Evolutionary conservation across 2,113 vertebrate genomes (phyloP).

Genomic region (Heliornis fulica): DNA sequence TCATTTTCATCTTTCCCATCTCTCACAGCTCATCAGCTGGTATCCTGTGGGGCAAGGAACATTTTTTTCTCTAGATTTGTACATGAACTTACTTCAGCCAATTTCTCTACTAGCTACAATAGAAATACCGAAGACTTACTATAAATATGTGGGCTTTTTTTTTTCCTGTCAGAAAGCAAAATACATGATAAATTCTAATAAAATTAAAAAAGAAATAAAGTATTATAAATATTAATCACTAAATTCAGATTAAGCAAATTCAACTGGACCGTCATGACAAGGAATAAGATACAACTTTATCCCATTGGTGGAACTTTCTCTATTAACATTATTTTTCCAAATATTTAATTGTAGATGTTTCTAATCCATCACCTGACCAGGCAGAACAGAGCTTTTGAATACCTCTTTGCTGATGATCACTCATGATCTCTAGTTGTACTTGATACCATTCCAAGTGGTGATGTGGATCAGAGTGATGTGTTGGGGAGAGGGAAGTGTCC

Average conservation of each 20-base stretch:
- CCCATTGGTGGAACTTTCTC: not conserved
- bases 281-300: not conserved
- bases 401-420: not conserved
- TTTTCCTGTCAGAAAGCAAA: not conserved
- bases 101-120: not conserved
- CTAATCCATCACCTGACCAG: not conserved
- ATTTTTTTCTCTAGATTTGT: not conserved
- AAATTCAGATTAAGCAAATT: not conserved
- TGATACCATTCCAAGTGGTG: not conserved
- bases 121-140: not conserved
- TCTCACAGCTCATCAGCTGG: not conserved
- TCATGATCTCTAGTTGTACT: not conserved
- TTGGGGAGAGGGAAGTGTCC: not conserved
- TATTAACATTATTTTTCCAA: not conserved
- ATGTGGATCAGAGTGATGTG: not conserved
- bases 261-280: not conserved
- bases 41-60: not conserved
- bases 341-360: not conserved
- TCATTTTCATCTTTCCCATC: not conserved
- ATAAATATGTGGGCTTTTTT: not conserved
- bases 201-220: not conserved
- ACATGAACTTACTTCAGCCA: not conserved
- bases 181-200: not conserved
- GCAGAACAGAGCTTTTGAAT: not conserved
- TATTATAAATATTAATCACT: not conserved